Base-by-base conservation (phyloP, 2,888 invertebrate genomes). In the Lochmaea capreae region DNA sequence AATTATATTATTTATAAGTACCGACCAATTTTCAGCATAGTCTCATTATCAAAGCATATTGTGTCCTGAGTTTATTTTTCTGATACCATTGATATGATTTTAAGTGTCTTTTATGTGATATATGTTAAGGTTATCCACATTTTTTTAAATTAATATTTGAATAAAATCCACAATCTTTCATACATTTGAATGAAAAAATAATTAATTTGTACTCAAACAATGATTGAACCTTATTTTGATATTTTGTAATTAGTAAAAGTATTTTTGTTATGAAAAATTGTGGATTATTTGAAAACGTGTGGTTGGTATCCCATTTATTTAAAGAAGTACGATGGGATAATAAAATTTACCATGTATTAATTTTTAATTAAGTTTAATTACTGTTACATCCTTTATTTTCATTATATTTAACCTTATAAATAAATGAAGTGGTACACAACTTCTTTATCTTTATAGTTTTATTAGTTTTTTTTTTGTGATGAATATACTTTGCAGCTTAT, bases 101-200 rank as follows among this genome's bases (percentile, higher is more conserved):
- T 42, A 63, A 63, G 16, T 77, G 75, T 77, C 76, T 71, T 71
- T 58, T 73, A 73, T 76, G 76, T 78, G 76, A 77, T 76, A 76
- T 75, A 72, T 72, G 71, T 72, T 74, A 73, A 66, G 65, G 49
- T 57, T 63, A 42, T 69, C 14, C 54, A 18, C 18, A 57, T 70
- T 70, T 52, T 18, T 33, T 61, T 11, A 49, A 16, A 18, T 54
- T 16, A 54, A 18, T 18, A 49, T 49, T 49, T 49, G 5, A 49
- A 11, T 52, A 16, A 52, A 54, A 18, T 54, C 16, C 54, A 16
- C 9, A 18, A 54, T 46, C 3, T 46, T 46, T 46, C 46, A 14
- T 46, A 46, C 1, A 46, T 46, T 39, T 9, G 8, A 39, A 39
- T 39, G 33, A 39, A 14, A 46, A 46, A 46, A 12, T 46, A 11